Base-by-base conservation (phyloP, 2,797 vertebrate genomes). In the Catharus ustulatus region DNA sequence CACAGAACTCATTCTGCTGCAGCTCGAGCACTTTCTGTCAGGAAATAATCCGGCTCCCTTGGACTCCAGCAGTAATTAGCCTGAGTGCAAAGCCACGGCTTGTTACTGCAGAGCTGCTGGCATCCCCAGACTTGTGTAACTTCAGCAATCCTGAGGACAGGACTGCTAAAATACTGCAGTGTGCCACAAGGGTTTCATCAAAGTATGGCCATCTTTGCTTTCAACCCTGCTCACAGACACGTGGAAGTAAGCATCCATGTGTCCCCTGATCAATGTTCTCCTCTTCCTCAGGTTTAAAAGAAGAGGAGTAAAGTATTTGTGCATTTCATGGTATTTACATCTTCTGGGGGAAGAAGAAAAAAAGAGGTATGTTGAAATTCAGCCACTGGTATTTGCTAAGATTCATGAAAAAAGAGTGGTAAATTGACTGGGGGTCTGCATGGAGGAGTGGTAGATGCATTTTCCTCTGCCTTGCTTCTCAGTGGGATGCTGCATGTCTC, bases 61-160 rank as follows among this genome's bases (percentile, higher is more conserved):
- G 73, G 82, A 86, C 73, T 91, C 75, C 73, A 78, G 76, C 79
- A 83, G 89, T 72, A 67, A 89, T 90, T 92, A 87, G 89, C 34
- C 78, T 0, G 9, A 68, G 69, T 13, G 64, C 64, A 83, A 75
- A 90, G 61, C 45, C 72, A 27, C 2, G 4, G 46, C 57, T 89
- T 51, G 49, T 68, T 80, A 71, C 9, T 69, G 80, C n/a, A 26
- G 68, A 76, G 34, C 11, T 11, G 9, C 61, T 69, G 71, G 59
- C 63, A 71, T 13, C 77, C 51, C 15, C 7, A 29, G 40, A 27
- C 49, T 30, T 46, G 72, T 17, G 52, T 27, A 52, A 68, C 49
- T 48, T 63, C 46, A 21, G 26, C 4, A 71, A 52, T 54, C 46
- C 49, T 23, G 68, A 80, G 73, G 43, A 58, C 36, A 45, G 45